Base-by-base conservation (phyloP, 2,113 vertebrate species). In the Bufo gargarizans region DNA sequence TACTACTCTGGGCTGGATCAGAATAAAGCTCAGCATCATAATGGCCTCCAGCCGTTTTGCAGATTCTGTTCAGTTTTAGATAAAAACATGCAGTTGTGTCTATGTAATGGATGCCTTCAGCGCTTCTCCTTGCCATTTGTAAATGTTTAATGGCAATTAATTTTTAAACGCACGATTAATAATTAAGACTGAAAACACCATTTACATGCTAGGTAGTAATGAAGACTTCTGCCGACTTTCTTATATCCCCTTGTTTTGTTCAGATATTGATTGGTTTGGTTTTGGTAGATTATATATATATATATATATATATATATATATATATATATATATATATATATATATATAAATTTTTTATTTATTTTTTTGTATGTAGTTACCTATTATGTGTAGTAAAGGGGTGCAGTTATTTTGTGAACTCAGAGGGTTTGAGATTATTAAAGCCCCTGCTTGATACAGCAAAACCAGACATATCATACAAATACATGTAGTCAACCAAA, bases 61-160 rank as follows among this genome's bases (percentile, higher is more conserved):
- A 49, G 14, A 84, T 84, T 50, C 61, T n/a, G 47, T 82, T 82
- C 20, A 19, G 19, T 82, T 55, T 71, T 9, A 84, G 55, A 20
- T 74, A 22, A 85, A 85, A 85, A 85, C 8, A 45, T 59, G 55
- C 83, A 74, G 58, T 85, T 74, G 76, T 20, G 22, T 47, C 33
- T 76, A 76, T 85, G 47, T 19, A 56, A 45, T 59, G 5, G 16
- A 33, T 6, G 33, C 69, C 53, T 84, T n/a, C 83, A 85, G 67
- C 67, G 45, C 43, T 58, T 72, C 22, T 74, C 47, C 7, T 72
- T 74, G 69, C 76, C 67, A 85, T 74, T 74, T 85, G 83, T 85
- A 59, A 85, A 85, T 85, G 67, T 85, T 85, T 85, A 85, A 84
- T 84, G 82, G 67, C 55, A 47, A 85, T 85, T 85, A 71, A 85